A percentile compares a stretch with the other conserved stretches of the same genome.
phyloP scores from a whole-genome alignment of 2,888 invertebrate species.

The Andrena bicolor region DNA sequence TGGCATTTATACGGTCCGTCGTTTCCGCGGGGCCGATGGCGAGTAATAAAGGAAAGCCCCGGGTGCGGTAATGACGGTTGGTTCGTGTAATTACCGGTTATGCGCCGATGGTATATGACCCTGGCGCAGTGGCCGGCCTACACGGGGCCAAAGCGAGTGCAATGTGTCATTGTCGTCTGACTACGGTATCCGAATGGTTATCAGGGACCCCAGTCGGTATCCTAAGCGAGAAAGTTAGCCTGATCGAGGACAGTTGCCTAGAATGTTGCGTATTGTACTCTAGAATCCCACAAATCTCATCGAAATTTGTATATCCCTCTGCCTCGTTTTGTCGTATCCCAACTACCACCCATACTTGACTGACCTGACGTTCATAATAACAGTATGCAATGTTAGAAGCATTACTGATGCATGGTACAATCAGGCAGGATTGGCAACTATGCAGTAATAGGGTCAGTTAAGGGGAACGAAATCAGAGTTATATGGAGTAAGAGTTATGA shows the following conservation, averaged over 20 bases:
- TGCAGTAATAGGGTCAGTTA: too few species aligned
- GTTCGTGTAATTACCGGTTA: slow-evolving; percentile 81
- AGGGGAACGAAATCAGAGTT: too few species aligned
- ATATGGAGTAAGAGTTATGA: too few species aligned
- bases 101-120: slow-evolving; percentile 78
- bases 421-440: too few species aligned
- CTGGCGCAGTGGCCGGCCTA: slow-evolving; percentile 65
- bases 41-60: slow-evolving; percentile 75
- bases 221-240: slow-evolving; percentile 23
- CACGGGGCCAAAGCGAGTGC: slow-evolving; percentile 72
- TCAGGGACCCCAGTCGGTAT: slow-evolving; percentile 66
- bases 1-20: slow-evolving; percentile 63
- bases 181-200: slow-evolving; percentile 79
- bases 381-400: too few species aligned
- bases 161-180: slow-evolving; percentile 83
- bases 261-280: background rate
- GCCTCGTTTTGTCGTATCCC: background rate
- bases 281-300: slow-evolving; percentile 13
- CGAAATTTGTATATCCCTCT: background rate
- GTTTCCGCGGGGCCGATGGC: slow-evolving; percentile 69
- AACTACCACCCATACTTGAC: background rate
- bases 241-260: slow-evolving; percentile 35
- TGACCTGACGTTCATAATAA: background rate
- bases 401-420: too few species aligned
- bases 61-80: slow-evolving; percentile 77